Conservation (phyloP, 2,113 vertebrate species). For the Nycticebus coucang region DNA sequence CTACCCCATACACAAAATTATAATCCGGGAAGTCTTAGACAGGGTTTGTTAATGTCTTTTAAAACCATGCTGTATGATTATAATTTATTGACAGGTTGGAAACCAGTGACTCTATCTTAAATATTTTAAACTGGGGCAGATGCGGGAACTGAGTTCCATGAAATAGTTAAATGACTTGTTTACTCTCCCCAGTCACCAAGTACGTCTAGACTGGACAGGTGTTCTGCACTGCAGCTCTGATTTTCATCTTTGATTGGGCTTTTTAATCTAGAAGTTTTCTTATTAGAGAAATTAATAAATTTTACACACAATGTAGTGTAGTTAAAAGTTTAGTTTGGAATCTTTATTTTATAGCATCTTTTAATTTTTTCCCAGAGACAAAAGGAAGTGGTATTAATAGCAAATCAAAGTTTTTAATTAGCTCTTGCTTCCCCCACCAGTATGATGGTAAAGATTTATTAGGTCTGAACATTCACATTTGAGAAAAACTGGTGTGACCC, state of each 20-base stretch:
- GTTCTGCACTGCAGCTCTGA: not conserved
- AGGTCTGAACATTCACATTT: conserved; percentile 44
- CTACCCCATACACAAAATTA: not conserved
- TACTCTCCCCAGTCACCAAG: not conserved
- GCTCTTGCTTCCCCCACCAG: not conserved
- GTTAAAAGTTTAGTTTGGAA: conserved; percentile 51
- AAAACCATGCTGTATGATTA: not conserved
- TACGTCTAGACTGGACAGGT: not conserved
- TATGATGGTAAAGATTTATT: conserved; percentile 35
- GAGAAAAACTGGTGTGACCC: not conserved
- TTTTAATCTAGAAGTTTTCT: conserved; percentile 35
- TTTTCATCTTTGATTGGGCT: conserved; percentile 44
- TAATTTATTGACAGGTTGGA: not conserved
- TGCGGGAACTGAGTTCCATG: not conserved
- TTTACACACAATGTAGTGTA: conserved; percentile 37
- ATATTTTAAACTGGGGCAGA: not conserved
- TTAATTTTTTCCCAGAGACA: conserved; percentile 33
- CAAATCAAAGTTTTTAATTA: conserved; percentile 46
- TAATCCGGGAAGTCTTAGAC: not conserved
- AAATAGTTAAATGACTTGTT: conserved; percentile 3
- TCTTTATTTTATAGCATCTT: conserved; percentile 55
- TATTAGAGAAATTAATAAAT: conserved; percentile 27
- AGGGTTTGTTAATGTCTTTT: not conserved
- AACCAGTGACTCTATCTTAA: not conserved
- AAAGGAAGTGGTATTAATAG: not conserved